phyloP scores from a whole-genome alignment of 2,797 vertebrate species.

The Melanitta fusca region DNA sequence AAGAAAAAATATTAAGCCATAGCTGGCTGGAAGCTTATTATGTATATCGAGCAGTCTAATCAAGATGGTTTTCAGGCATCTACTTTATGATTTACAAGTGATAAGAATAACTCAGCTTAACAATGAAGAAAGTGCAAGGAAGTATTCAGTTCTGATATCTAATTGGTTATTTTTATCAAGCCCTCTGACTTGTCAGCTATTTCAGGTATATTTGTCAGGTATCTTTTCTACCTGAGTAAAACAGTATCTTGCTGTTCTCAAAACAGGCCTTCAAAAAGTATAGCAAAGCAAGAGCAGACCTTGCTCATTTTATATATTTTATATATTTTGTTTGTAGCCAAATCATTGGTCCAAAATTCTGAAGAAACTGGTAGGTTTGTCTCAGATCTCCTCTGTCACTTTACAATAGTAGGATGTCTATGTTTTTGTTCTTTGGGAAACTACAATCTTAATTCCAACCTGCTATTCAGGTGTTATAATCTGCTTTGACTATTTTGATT shows the following conservation, averaged over 20 bases:
- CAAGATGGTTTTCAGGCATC: background rate
- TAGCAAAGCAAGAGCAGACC: background rate
- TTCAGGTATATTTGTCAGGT: background rate
- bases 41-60: background rate
- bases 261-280: background rate
- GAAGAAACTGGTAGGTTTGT: background rate
- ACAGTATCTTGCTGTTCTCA: background rate
- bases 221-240: background rate
- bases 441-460: background rate
- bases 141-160: background rate
- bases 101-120: background rate
- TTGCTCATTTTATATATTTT: background rate
- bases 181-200: background rate
- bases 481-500: background rate
- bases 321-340: background rate
- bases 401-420: background rate
- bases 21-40: background rate
- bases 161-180: background rate
- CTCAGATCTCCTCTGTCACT: background rate
- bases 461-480: background rate
- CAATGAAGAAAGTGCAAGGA: background rate
- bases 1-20: background rate
- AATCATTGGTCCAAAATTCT: background rate
- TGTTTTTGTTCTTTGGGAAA: background rate
- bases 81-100: background rate